Base-by-base conservation (phyloP, 2,888 invertebrate genomes). In the Nezara viridula region DNA sequence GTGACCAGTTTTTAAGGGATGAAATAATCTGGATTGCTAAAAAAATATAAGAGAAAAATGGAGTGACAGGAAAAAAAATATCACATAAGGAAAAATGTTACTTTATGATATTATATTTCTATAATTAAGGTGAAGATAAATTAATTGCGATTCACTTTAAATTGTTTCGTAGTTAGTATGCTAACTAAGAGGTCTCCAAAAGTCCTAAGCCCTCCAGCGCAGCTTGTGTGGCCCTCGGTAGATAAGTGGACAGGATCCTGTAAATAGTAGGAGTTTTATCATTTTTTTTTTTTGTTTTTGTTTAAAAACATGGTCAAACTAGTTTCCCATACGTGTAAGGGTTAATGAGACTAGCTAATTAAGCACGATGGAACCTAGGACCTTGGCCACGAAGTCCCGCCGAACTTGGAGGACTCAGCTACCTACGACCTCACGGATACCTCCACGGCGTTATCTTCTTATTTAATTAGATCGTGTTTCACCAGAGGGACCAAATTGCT, bases 401-500 rank as follows among this genome's bases (percentile, higher is more conserved):
- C 81, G 44, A 81, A 81, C 44, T 81, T 81, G 44, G 81, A 44
- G 81, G 81, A 81, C 81, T 81, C 44, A 81, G 44, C 81, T 81
- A 81, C 86, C 86, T 52, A 44, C 50, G 86, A 86, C n/a, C 86
- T 86, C 86, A 86, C 86, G 86, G 86, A 88, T 88, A 73, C 66
- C 47, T 47, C 44, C 44, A 0, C 73, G 27, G 21, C 86, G 37
- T 88, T 88, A 88, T 88, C 88, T 88, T 55, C 44, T 88, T 73
- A 73, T 88, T 88, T 88, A 88, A 88, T 88, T 88, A 88, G 88
- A 88, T 88, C 60, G 52, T 86, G 60, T 88, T 73, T 66, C 81
- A 44, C 81, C n/a, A 81, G n/a, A n/a, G 12, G 5, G 44, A 5
- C 81, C 44, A 81, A 81, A 44, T 47, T 44, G 81, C 44, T 81